phyloP scores from a whole-genome alignment of 2,888 invertebrate species.

The Platycheirus albimanus region DNA sequence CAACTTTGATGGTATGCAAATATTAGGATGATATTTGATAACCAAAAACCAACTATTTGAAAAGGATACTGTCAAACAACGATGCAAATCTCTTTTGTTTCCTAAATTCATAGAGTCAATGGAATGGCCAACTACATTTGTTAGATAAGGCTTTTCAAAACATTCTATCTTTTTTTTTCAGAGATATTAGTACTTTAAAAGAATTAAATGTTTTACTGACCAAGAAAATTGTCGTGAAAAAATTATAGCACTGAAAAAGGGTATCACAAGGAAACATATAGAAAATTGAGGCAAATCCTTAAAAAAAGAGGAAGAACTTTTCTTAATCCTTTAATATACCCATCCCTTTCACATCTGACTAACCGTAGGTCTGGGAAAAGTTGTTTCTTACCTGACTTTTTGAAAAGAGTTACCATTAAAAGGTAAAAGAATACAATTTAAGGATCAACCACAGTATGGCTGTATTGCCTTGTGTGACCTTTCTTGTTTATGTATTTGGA shows the following conservation, averaged over 20 bases:
- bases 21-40: neutral
- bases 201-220: conserved; percentile 46
- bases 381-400: conserved; percentile 7
- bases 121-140: too few relatives aligned
- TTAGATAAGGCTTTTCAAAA: conserved; percentile 22
- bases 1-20: neutral
- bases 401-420: conserved; percentile 54
- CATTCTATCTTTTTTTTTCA: conserved; percentile 67
- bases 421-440: conserved; percentile 36
- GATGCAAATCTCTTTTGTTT: conserved; percentile 59
- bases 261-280: conserved; percentile 71
- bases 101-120: conserved; percentile 43
- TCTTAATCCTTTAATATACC: conserved; percentile 52
- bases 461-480: conserved; percentile 24
- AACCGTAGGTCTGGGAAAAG: neutral
- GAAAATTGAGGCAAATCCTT: conserved; percentile 61
- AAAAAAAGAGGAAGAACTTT: conserved; percentile 24
- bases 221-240: too few relatives aligned
- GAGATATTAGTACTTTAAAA: conserved; percentile 41
- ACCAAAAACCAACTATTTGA: conserved; percentile 24
- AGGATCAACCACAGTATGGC: conserved; percentile 41
- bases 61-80: conserved; percentile 63
- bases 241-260: conserved; percentile 53
- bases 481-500: conserved; percentile 2
- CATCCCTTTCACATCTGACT: conserved; percentile 30